Base-by-base conservation (phyloP, 1,140 invertebrate species). In the Drosophila oshimai region DNA sequence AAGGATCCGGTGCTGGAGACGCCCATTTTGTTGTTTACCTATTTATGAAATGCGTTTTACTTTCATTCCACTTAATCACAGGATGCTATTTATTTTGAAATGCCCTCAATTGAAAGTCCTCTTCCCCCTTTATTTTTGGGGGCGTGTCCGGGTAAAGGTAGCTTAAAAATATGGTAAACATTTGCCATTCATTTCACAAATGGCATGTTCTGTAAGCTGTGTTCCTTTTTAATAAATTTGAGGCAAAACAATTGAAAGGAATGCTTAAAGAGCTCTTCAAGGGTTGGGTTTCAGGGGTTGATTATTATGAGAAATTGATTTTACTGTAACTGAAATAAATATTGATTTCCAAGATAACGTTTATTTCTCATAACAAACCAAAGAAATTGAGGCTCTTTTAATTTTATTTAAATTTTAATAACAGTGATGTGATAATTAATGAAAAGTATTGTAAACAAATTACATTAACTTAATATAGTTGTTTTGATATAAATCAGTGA, bases 1-100 rank as follows among this genome's bases (percentile, higher is more conserved):
- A 47, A 55, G 67, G 47, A 53, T 58, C 41, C 37, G 33, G 42
- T 39, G 20, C n/a, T n/a, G 42, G 71, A 55, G 33, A 58, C 62
- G 39, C 42, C 49, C 37, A 49, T 60, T 64, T 26, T 28, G 34
- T 37, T 45, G 41, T 39, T 58, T 67, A 47, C 46, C 55, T 54
- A 51, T 70, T 64, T 62, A 45, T 72, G 58, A 78, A 81, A 57
- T 77, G 51, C 53, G 60, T 54, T 55, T 67, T 78, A 37, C 42
- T 75, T 79, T 80, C 33, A 80, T 80, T 74, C 24, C 49, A 54
- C 42, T 55, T 86, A 79, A 70, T 74, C 70, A 28, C 39, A 50
- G 18, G 51, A 37, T 50, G 76, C 68, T 62, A 62, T 76, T 87
- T 68, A 64, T 54, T 64, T 68, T 54, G 55, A 61, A 69, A 62